Percentiles rank a stretch among this genome's conserved stretches.
phyloP scores from a whole-genome alignment of 2,797 vertebrate genomes.

The Oophaga sylvatica region DNA sequence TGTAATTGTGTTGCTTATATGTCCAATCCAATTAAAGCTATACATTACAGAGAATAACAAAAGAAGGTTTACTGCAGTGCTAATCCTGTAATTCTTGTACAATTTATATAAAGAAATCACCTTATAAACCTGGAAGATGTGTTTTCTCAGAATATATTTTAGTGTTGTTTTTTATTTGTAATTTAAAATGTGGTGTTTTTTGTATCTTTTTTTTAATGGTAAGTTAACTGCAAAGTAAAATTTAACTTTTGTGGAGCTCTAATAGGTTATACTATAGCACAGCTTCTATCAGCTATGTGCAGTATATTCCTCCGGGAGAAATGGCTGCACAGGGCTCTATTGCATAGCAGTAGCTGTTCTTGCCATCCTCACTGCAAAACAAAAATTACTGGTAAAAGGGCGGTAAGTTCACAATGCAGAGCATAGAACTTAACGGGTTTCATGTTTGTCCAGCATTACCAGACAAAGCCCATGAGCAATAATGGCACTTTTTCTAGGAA shows the following conservation, averaged over 20 bases:
- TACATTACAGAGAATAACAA: constrained; percentile 69
- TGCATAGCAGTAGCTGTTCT: background rate
- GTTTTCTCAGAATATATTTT: constrained; percentile 57
- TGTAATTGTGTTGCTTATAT: constrained; percentile 92
- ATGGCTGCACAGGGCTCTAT: background rate
- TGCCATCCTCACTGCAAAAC: background rate
- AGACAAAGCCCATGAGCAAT: background rate
- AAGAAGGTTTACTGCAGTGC: constrained; percentile 60
- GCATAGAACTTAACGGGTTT: background rate
- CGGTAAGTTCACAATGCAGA: background rate
- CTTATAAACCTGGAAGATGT: constrained; percentile 58
- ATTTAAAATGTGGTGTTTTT: background rate
- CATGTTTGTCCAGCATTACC: background rate
- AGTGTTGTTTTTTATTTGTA: background rate
- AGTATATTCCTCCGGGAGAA: background rate
- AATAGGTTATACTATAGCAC: background rate
- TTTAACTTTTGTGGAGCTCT: background rate
- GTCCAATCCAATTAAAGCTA: constrained; percentile 80
- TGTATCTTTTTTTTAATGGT: background rate
- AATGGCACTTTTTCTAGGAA: background rate
- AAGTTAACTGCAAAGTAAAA: background rate
- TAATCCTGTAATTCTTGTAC: constrained; percentile 17
- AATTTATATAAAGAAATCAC: background rate
- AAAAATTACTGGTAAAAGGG: too few relatives aligned
- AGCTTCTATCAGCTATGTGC: background rate